Evolutionary conservation across 2,888 invertebrate species (phyloP).

Genomic region (Cancer borealis): DNA sequence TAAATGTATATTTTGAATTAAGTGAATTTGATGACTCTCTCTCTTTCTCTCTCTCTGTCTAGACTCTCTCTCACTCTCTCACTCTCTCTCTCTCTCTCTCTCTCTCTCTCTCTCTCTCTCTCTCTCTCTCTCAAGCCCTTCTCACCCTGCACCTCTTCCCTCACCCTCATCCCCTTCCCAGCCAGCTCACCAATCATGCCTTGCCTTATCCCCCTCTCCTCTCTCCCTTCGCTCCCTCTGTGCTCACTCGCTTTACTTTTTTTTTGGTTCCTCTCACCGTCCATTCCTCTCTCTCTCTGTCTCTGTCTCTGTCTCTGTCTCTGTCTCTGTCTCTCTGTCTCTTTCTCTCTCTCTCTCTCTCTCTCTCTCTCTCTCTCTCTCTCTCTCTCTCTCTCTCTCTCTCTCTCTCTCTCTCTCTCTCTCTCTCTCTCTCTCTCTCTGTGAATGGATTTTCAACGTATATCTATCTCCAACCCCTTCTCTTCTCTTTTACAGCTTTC

Average conservation of each 20-base stretch:
- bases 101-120: slow-evolving; percentile 45
- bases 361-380: background rate
- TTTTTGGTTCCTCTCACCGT: background rate
- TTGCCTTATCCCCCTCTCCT: slow-evolving; percentile 26
- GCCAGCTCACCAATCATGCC: background rate
- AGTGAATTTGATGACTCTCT: slow-evolving; percentile 44
- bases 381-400: too few relatives aligned
- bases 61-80: background rate
- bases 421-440: too few relatives aligned
- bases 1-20: background rate
- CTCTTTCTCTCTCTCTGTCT: slow-evolving; percentile 30
- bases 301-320: background rate
- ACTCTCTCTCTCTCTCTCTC: background rate
- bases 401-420: too few relatives aligned
- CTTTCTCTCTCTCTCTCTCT: background rate
- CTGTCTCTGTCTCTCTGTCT: background rate
- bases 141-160: slow-evolving; percentile 13
- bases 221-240: background rate
- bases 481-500: too few relatives aligned
- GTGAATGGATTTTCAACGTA: too few relatives aligned
- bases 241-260: too few relatives aligned
- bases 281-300: background rate
- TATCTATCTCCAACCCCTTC: too few relatives aligned
- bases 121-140: background rate
- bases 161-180: background rate